These are phyloP conservation scores for Ophonus ardosiacus DNA, from an alignment of 2,888 invertebrate genomes.

Conservation along the genomic window DNA sequence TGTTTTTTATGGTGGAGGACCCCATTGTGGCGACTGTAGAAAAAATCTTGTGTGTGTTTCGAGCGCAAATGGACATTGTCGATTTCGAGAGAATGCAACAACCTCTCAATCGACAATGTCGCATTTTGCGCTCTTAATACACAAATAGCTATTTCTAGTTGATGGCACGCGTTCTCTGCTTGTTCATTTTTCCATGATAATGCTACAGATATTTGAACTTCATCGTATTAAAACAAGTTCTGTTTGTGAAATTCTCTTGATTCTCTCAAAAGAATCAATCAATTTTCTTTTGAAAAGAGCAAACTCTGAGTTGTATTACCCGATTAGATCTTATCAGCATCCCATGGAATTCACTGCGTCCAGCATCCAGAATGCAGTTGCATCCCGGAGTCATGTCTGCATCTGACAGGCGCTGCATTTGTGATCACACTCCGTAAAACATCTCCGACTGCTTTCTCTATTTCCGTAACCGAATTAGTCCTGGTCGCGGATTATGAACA, in stretches of 20 bases:
- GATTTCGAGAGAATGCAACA: too few relatives aligned
- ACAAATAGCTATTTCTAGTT: too few relatives aligned
- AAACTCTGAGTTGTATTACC: background rate
- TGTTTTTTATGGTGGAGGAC: too few relatives aligned
- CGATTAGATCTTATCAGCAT: slow-evolving; percentile 12
- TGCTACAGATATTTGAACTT: too few relatives aligned
- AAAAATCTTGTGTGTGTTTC: too few relatives aligned
- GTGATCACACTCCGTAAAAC: slow-evolving; percentile 51
- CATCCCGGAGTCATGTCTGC: slow-evolving; percentile 24
- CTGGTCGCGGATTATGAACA: slow-evolving; percentile 51
- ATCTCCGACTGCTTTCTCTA: slow-evolving; percentile 40
- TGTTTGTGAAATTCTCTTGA: background rate
- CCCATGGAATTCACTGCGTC: background rate
- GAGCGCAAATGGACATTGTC: too few relatives aligned
- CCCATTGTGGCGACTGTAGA: too few relatives aligned
- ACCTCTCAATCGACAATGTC: too few relatives aligned
- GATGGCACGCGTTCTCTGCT: too few relatives aligned
- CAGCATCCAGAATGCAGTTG: slow-evolving; percentile 4
- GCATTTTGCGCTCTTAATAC: too few relatives aligned
- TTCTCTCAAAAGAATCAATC: background rate
- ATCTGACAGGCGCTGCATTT: slow-evolving; percentile 57
- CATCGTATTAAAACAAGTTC: background rate
- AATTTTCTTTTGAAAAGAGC: background rate
- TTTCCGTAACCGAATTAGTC: slow-evolving; percentile 53
- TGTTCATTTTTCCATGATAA: too few relatives aligned